Conservation (phyloP, 2,113 vertebrate species). For the Genyomyrus donnyi region DNA sequence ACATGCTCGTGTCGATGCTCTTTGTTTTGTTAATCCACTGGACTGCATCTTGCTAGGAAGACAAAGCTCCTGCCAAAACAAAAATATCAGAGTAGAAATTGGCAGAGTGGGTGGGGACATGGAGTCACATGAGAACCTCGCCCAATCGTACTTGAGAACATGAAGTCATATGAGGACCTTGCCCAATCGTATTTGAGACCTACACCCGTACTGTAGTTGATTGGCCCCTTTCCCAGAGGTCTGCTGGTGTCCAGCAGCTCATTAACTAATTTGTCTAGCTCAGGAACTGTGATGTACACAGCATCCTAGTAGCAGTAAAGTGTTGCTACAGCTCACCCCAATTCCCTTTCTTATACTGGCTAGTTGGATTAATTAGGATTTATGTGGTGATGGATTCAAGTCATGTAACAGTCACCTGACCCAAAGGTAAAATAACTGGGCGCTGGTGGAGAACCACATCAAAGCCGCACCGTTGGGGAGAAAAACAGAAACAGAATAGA, state of each 20-base stretch:
- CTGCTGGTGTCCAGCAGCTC: neutral
- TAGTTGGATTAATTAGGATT: constrained; percentile 7
- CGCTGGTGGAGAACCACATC: neutral
- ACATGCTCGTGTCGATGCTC: neutral
- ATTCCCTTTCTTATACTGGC: neutral
- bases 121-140: neutral
- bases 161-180: too few species aligned
- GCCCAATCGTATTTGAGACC: neutral
- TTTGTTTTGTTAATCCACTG: neutral
- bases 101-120: neutral
- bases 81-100: neutral
- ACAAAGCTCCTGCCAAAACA: neutral
- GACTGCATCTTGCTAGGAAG: neutral
- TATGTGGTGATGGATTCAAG: neutral
- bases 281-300: neutral
- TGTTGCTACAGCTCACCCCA: neutral
- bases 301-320: neutral
- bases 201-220: neutral
- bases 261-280: neutral
- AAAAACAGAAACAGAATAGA: neutral
- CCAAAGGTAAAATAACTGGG: neutral
- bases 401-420: neutral
- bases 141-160: neutral
- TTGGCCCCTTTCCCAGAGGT: neutral
- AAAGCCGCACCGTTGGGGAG: neutral